These are phyloP conservation scores for Apotomis turbidana DNA, from an alignment of 2,888 invertebrate species.

Conservation along the genomic window DNA sequence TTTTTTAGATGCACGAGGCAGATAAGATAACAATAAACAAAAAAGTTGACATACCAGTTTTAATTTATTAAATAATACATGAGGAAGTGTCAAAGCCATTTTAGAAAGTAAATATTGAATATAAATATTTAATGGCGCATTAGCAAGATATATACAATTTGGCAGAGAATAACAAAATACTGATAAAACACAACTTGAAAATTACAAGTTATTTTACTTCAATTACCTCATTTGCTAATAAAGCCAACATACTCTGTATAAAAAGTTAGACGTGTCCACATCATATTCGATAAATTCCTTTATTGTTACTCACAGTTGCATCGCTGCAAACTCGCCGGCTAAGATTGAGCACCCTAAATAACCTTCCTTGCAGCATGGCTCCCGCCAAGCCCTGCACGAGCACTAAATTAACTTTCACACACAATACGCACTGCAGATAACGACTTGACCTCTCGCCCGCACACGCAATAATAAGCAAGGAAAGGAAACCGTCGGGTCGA, in stretches of 20 bases:
- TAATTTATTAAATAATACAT: too few relatives aligned
- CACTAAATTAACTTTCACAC: constrained; percentile 7
- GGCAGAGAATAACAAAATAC: too few relatives aligned
- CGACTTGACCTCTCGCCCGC: constrained; percentile 24
- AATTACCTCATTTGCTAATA: too few relatives aligned
- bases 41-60: too few relatives aligned
- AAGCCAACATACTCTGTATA: neutral
- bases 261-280: neutral
- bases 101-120: too few relatives aligned
- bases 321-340: constrained; percentile 43
- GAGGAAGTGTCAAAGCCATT: too few relatives aligned
- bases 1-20: too few relatives aligned
- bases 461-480: constrained; percentile 17
- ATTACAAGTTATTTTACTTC: too few relatives aligned
- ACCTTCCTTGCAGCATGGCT: constrained; percentile 34
- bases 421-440: neutral
- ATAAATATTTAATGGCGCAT: too few relatives aligned
- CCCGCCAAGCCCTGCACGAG: constrained; percentile 26
- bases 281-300: neutral
- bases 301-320: constrained; percentile 40
- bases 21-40: too few relatives aligned
- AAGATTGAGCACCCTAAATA: constrained; percentile 13
- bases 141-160: too few relatives aligned
- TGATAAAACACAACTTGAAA: too few relatives aligned
- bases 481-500: constrained; percentile 3